These are phyloP conservation scores for Drosophila seguyi DNA, from an alignment of 1,140 invertebrate genomes.

Conservation along the genomic window DNA sequence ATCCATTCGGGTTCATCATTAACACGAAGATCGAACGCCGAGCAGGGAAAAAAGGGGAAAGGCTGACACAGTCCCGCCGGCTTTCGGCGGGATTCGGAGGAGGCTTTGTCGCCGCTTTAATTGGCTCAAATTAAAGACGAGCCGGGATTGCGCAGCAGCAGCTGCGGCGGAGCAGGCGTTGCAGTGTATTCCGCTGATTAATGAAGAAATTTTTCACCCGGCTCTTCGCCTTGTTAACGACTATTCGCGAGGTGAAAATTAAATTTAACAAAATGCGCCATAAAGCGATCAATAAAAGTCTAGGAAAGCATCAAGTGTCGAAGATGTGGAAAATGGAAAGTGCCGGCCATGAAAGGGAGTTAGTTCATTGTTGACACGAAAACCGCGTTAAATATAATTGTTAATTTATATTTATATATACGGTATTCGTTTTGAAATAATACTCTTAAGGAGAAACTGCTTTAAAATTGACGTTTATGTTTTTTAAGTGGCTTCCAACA, in stretches of 20 bases:
- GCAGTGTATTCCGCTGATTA: conserved; percentile 59
- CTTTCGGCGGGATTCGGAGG: conserved; percentile 18
- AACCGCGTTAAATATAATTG: conserved; percentile 9
- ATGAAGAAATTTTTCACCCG: conserved; percentile 58
- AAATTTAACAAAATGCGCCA: conserved; percentile 62
- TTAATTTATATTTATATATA: conserved; percentile 12
- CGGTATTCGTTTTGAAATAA: background rate
- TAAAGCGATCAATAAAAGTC: conserved; percentile 49
- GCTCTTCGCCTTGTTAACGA: conserved; percentile 57
- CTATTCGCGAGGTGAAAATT: conserved; percentile 48
- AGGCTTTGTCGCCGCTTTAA: conserved; percentile 57
- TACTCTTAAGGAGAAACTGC: too few species aligned
- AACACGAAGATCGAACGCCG: conserved; percentile 33
- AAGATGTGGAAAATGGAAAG: conserved; percentile 34
- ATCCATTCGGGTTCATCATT: conserved; percentile 73
- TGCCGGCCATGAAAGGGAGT: conserved; percentile 6
- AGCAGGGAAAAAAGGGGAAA: conserved; percentile 62
- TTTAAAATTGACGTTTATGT: background rate
- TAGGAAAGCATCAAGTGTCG: background rate
- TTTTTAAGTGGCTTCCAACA: background rate
- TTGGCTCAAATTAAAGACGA: conserved; percentile 62
- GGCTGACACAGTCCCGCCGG: conserved; percentile 26
- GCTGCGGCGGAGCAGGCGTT: conserved; percentile 20
- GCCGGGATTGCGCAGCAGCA: conserved; percentile 13
- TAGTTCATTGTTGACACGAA: background rate